Base-by-base conservation (phyloP, 2,113 vertebrate species). In the Phylloscopus trochiloides region DNA sequence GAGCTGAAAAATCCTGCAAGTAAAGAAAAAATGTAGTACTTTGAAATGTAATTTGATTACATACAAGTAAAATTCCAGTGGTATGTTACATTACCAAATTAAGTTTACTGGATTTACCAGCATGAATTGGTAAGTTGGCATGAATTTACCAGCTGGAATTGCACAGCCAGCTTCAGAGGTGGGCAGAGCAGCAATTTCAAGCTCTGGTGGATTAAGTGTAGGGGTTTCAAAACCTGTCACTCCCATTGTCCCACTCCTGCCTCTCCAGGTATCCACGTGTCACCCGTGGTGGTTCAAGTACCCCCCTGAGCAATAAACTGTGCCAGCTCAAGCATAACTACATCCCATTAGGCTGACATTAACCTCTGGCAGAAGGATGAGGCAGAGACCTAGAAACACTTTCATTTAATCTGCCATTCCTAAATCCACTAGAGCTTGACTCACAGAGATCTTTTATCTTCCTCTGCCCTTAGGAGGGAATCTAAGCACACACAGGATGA, bases 321-420 rank as follows among this genome's bases (percentile, higher is more conserved):
- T 6, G 9, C 50, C 78, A 58, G 77, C 50, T 92, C 65, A 66
- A 47, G 76, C 76, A 61, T 70, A 82, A 61, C 80, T 73, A 3
- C 77, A 43, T 92, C 48, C 55, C 70, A 38, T 68, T 68, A 87
- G 70, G 70, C 73, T 89, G 87, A n/a, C 65, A 36, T 91, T 40
- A 77, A 81, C 84, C 84, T 87, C 65, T 85, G 84, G 87, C 77
- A 63, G 68, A 19, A 85, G 80, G 70, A 91, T 89, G 76, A 81
- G 52, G 43, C 19, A 77, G 21, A 90, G 59, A 59, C 31, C 58
- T 55, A 25, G 66, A 68, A 90, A 85, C 40, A 24, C 40, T 43
- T 13, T 36, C 54, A 59, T 85, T 91, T 59, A 65, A 71, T 52
- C 24, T 71, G n/a, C 88, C 36, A 5, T 42, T 79, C 36, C 54